phyloP scores from a whole-genome alignment of 2,113 vertebrate species.

The Pomatorhinus ruficollis region DNA sequence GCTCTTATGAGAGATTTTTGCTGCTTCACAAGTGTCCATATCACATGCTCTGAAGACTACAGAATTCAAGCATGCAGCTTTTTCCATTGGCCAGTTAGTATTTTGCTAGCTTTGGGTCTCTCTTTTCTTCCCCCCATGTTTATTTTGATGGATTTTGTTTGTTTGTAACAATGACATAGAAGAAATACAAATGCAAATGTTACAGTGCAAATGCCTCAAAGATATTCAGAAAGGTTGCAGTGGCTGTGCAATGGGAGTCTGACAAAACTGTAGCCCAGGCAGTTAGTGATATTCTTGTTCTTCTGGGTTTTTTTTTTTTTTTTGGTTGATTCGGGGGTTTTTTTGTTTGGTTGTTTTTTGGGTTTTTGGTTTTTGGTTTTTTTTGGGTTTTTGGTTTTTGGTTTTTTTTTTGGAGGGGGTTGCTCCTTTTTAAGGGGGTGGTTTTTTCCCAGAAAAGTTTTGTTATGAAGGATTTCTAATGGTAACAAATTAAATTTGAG shows the following conservation, averaged over 20 bases:
- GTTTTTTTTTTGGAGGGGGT: too few relatives aligned
- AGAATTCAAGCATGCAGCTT: not conserved
- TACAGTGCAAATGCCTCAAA: not conserved
- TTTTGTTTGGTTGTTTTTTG: not conserved
- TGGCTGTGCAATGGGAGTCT: not conserved
- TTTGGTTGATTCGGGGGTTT: too few relatives aligned
- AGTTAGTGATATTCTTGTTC: not conserved
- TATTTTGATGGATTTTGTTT: not conserved
- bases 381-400: not conserved
- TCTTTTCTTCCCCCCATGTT: accelerated
- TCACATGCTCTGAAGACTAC: not conserved
- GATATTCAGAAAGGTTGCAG: not conserved
- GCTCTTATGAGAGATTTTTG: not conserved
- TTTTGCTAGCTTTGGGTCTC: not conserved
- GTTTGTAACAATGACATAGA: not conserved
- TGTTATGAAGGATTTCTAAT: not conserved
- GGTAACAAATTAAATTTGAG: not conserved
- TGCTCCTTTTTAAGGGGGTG: not conserved
- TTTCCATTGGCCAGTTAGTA: not conserved
- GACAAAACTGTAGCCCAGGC: not conserved
- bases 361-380: too few relatives aligned
- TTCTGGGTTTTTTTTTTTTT: not conserved
- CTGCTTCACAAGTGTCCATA: not conserved
- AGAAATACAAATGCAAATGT: not conserved
- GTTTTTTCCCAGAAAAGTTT: not conserved